A percentile compares a stretch with the other conserved stretches of the same genome.
Conservation (phyloP, 2,113 vertebrate genomes). For the Chiloscyllium plagiosum region DNA sequence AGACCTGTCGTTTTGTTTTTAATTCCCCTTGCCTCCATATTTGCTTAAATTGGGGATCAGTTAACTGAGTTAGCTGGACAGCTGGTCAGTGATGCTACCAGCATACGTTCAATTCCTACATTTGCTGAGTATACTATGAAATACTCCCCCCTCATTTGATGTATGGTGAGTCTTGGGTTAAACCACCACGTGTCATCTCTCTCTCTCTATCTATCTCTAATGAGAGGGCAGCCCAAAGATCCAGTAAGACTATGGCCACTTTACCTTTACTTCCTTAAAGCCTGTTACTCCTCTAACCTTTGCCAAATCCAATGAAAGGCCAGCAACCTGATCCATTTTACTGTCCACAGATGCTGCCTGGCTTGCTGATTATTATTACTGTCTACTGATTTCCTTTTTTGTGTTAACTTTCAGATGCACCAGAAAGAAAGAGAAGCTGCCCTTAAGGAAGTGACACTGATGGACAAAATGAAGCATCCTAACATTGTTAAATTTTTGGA, state of each 20-base stretch:
- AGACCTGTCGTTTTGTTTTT: not conserved
- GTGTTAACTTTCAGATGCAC: conserved; percentile 64
- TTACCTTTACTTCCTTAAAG: not conserved
- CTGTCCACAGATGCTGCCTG: not conserved
- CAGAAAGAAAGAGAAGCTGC: conserved; percentile 69
- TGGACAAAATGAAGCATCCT: conserved; percentile 82
- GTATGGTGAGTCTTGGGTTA: too few relatives aligned
- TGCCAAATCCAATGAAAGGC: not conserved
- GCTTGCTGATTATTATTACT: not conserved
- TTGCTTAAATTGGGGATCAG: not conserved
- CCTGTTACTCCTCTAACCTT: not conserved
- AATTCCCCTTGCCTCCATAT: not conserved
- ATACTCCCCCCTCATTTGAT: too few relatives aligned
- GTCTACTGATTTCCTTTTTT: not conserved
- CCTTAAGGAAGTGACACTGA: conserved; percentile 71
- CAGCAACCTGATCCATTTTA: not conserved
- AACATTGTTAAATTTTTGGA: conserved; percentile 78
- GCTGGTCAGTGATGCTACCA: too few relatives aligned
- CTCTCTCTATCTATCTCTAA: too few relatives aligned
- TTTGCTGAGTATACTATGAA: too few relatives aligned
- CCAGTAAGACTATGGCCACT: too few relatives aligned
- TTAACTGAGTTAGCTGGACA: too few relatives aligned
- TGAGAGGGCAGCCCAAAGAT: too few relatives aligned
- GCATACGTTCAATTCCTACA: too few relatives aligned
- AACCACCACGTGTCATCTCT: too few relatives aligned